A percentile compares a stretch with the other conserved stretches of the same genome.
Conservation (phyloP, 1,140 invertebrate genomes). For the Drosophila sturtevanti region DNA sequence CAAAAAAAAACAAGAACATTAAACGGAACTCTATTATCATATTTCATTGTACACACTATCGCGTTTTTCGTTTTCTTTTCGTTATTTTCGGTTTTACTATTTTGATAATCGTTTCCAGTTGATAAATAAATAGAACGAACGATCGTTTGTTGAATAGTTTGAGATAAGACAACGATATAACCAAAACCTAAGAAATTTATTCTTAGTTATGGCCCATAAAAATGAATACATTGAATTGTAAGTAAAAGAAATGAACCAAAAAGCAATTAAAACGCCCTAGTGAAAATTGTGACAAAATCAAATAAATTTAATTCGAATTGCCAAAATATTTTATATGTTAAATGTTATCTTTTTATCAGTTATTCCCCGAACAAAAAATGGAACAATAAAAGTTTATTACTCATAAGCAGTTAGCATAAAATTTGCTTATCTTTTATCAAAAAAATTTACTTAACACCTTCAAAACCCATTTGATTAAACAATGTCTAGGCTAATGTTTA, state of each 20-base stretch:
- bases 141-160: neutral
- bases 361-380: conserved; percentile 20
- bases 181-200: neutral
- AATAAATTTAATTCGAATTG: conserved; percentile 3
- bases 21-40: conserved; percentile 8
- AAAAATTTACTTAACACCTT: conserved; percentile 27
- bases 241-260: conserved; percentile 36
- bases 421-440: neutral
- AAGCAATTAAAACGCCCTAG: neutral
- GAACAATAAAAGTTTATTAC: neutral
- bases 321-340: neutral
- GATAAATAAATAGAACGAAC: conserved; percentile 14
- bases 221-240: conserved; percentile 58
- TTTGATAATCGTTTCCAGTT: conserved; percentile 41
- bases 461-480: conserved; percentile 25
- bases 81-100: conserved; percentile 7
- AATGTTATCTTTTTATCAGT: neutral
- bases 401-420: neutral
- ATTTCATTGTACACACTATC: conserved; percentile 31
- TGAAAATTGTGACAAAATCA: conserved; percentile 1
- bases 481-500: conserved; percentile 45
- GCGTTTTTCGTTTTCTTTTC: conserved; percentile 14
- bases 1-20: no score
- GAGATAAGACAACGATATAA: conserved; percentile 27
- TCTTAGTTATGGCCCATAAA: conserved; percentile 54